Percentiles rank a stretch among this genome's conserved stretches.
These are phyloP conservation scores for Isoperla grammatica DNA, from an alignment of 2,888 invertebrate genomes.

Conservation along the genomic window DNA sequence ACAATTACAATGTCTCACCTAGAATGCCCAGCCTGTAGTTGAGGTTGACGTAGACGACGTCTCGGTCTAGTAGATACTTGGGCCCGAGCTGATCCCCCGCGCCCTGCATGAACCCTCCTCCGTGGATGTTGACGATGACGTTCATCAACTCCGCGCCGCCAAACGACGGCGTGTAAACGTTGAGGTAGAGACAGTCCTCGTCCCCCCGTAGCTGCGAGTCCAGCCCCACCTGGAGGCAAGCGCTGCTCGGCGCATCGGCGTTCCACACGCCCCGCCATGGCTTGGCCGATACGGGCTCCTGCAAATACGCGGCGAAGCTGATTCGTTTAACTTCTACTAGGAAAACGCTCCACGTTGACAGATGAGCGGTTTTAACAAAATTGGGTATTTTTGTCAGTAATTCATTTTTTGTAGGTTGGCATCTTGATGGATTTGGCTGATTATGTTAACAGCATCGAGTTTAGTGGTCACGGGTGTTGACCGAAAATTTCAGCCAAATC, in stretches of 20 bases:
- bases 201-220: conserved; percentile 38
- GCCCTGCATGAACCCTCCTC: conserved; percentile 65
- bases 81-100: conserved; percentile 51
- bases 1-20: conserved; percentile 21
- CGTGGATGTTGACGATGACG: conserved; percentile 61
- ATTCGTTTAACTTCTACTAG: background rate
- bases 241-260: conserved; percentile 53
- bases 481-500: no score
- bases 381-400: no score
- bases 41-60: conserved; percentile 22
- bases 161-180: conserved; percentile 40
- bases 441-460: no score
- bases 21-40: conserved; percentile 25
- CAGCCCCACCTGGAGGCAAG: conserved; percentile 57
- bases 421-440: no score
- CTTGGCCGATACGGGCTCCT: conserved; percentile 53
- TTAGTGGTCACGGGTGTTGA: no score
- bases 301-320: conserved; percentile 24
- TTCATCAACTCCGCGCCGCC: conserved; percentile 48
- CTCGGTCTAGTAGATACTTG: conserved; percentile 23
- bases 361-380: no score
- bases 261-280: conserved; percentile 62
- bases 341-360: no score
- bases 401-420: no score
- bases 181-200: conserved; percentile 38